Conservation (phyloP, 2,888 invertebrate species). For the Ariolimax columbianus region DNA sequence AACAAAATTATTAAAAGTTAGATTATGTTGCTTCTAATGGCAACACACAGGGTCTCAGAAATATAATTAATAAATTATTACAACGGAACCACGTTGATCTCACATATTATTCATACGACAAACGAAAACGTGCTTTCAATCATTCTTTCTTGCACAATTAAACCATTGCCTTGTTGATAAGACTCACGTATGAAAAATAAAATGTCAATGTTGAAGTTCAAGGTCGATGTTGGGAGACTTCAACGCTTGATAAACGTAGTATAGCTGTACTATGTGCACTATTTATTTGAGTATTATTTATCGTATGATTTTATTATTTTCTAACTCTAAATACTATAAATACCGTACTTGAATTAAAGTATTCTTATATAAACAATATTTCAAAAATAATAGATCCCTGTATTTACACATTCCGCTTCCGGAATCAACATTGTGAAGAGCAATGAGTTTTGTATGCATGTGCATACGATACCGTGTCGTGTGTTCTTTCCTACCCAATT, state of each 20-base stretch:
- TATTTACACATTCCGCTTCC: conserved; percentile 23
- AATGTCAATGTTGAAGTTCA: conserved; percentile 14
- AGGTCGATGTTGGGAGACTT: conserved; percentile 4
- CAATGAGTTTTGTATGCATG: too few relatives aligned
- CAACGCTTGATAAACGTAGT: neutral
- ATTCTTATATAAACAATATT: neutral
- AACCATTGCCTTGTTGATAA: conserved; percentile 3
- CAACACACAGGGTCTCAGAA: too few relatives aligned
- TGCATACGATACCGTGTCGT: too few relatives aligned
- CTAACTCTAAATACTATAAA: neutral
- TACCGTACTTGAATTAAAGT: neutral
- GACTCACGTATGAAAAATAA: neutral
- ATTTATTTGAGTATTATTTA: too few relatives aligned
- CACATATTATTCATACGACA: neutral
- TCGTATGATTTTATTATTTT: neutral
- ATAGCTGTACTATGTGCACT: neutral
- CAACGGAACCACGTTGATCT: neutral
- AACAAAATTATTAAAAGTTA: too few relatives aligned
- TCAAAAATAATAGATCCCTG: neutral
- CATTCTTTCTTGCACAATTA: neutral
- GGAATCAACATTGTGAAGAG: neutral
- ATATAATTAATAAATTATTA: neutral
- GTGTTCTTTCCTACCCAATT: too few relatives aligned
- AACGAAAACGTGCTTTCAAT: too few relatives aligned
- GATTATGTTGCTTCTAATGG: too few relatives aligned